Conservation (phyloP, 2,888 invertebrate species). For the Drosophila prostipennis region DNA sequence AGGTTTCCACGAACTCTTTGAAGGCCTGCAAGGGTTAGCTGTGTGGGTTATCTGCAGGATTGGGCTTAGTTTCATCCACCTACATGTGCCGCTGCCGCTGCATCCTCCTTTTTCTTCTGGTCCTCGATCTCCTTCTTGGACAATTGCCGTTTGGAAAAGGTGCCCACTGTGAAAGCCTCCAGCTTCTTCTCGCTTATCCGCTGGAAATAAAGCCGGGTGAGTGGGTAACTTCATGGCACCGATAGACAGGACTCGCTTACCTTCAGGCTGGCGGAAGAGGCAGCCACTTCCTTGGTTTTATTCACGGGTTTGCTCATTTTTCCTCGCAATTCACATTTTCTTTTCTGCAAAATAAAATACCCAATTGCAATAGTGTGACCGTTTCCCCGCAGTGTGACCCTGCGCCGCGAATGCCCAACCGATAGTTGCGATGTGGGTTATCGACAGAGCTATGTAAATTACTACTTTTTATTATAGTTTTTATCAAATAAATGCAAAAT, state of each 20-base stretch:
- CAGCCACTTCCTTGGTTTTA: constrained; percentile 19
- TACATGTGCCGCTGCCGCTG: constrained; percentile 95
- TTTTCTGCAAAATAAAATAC: constrained; percentile 6
- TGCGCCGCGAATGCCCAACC: too few relatives aligned
- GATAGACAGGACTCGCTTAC: constrained; percentile 27
- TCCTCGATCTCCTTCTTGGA: constrained; percentile 95
- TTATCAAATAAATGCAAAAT: constrained; percentile 44
- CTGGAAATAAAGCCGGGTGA: constrained; percentile 64
- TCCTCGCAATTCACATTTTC: neutral
- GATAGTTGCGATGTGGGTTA: constrained; percentile 15
- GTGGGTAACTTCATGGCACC: neutral
- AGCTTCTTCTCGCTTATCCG: constrained; percentile 90
- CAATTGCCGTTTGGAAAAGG: constrained; percentile 88
- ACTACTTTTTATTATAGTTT: constrained; percentile 36
- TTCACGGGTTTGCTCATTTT: constrained; percentile 23
- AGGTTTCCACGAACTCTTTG: constrained; percentile 98
- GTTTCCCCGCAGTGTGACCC: too few relatives aligned
- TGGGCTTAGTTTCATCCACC: constrained; percentile 60
- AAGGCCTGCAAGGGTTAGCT: constrained; percentile 87
- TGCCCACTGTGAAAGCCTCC: constrained; percentile 90
- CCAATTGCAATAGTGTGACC: constrained; percentile 7
- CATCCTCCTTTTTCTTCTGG: constrained; percentile 93
- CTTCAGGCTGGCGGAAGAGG: constrained; percentile 50
- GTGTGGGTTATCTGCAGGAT: too few relatives aligned
- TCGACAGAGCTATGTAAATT: constrained; percentile 45